These are phyloP conservation scores for Lagocephalus sceleratus DNA, from an alignment of 2,797 vertebrate genomes.

Conservation along the genomic window DNA sequence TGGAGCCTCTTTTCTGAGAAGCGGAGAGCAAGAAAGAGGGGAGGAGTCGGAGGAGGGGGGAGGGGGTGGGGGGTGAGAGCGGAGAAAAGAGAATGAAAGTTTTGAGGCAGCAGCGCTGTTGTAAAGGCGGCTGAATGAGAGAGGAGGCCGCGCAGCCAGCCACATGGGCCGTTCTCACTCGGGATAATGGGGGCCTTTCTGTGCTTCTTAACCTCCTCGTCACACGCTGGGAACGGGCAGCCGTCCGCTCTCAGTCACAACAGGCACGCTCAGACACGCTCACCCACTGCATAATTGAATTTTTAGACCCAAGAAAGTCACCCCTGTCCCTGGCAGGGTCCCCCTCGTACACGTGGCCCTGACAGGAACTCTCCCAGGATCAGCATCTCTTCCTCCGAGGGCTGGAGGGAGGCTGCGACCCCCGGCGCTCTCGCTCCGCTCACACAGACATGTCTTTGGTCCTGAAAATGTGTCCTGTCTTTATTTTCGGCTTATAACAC, in stretches of 20 bases:
- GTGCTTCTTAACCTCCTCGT: slow-evolving; percentile 88
- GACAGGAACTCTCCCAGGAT: slow-evolving; percentile 78
- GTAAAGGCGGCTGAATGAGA: slow-evolving; percentile 67
- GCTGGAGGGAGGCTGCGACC: background rate
- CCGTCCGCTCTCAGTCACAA: slow-evolving; percentile 75
- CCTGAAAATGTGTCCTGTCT: no score
- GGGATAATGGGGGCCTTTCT: slow-evolving; percentile 90
- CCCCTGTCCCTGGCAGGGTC: slow-evolving; percentile 22
- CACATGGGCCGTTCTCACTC: slow-evolving; percentile 99
- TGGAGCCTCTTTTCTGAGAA: slow-evolving; percentile 59
- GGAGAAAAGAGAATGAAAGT: slow-evolving; percentile 63
- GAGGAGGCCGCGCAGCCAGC: slow-evolving; percentile 71
- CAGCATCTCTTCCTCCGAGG: slow-evolving; percentile 21
- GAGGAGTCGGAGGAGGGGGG: slow-evolving; percentile 3
- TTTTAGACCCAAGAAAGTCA: slow-evolving; percentile 72
- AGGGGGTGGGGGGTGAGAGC: slow-evolving; percentile 16
- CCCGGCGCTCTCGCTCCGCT: no score
- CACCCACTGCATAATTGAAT: slow-evolving; percentile 74
- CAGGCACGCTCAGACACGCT: slow-evolving; percentile 71
- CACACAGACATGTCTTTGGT: no score
- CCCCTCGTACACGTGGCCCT: slow-evolving; percentile 67
- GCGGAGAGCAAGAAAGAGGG: slow-evolving; percentile 31
- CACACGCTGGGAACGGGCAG: slow-evolving; percentile 84
- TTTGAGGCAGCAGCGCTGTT: slow-evolving; percentile 64
- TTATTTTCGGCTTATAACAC: no score